A percentile compares a stretch with the other conserved stretches of the same genome.
Conservation (phyloP, 2,888 invertebrate species). For the Agelastica alni region DNA sequence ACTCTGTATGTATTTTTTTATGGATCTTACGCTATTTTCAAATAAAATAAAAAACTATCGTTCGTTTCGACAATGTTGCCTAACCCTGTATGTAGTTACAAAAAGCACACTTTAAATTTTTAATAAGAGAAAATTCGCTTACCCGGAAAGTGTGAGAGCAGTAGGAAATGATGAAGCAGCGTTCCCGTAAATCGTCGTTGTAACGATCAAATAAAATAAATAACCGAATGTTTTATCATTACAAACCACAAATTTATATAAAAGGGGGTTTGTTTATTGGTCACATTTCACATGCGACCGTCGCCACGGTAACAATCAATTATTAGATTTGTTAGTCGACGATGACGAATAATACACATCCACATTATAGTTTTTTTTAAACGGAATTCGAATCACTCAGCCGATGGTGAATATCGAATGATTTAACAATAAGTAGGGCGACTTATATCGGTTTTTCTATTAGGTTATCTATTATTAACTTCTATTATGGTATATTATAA, state of each 20-base stretch:
- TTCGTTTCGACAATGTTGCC: too few relatives aligned
- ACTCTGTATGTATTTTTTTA: too few relatives aligned
- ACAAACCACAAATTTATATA: constrained; percentile 39
- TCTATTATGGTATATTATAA: not conserved
- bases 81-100: too few relatives aligned
- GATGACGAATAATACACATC: constrained; percentile 1
- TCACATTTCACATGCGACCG: constrained; percentile 45
- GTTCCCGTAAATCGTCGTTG: too few relatives aligned
- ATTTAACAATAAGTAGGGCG: not conserved
- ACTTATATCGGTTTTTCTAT: not conserved
- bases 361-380: too few relatives aligned
- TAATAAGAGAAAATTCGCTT: too few relatives aligned
- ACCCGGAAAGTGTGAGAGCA: too few relatives aligned
- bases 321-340: constrained; percentile 27
- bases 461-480: not conserved
- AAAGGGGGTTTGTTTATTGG: constrained; percentile 48
- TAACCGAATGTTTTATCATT: constrained; percentile 45
- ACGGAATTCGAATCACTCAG: too few relatives aligned
- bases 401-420: not conserved
- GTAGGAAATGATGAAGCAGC: too few relatives aligned
- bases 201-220: not conserved
- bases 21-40: too few relatives aligned
- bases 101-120: too few relatives aligned
- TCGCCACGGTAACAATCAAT: constrained; percentile 46
- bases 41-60: too few relatives aligned